Evolutionary conservation across 1,140 invertebrate genomes (phyloP).

Genomic region (Pogonomyrmex californicus): DNA sequence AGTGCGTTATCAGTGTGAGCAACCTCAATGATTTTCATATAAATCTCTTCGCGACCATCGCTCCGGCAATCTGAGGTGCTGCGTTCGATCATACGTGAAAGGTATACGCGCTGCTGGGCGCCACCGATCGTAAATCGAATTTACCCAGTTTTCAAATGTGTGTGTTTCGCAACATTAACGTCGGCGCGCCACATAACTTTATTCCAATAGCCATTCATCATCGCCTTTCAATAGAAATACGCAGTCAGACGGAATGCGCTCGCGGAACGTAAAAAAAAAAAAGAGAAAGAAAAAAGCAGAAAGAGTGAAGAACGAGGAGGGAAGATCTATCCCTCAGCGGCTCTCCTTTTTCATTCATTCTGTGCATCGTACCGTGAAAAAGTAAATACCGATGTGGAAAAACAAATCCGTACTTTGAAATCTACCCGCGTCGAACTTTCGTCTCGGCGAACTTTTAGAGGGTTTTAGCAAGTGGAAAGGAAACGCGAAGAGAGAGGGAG

Average conservation of each 20-base stretch:
- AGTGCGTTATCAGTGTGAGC: not conserved
- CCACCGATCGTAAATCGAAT: slow-evolving; percentile 79
- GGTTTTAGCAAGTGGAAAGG: slow-evolving; percentile 60
- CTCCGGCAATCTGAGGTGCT: slow-evolving; percentile 48
- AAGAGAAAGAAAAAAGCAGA: not conserved
- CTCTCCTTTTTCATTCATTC: slow-evolving; percentile 75
- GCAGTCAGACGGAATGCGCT: slow-evolving; percentile 79
- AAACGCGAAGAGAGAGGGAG: not conserved
- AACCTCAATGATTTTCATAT: slow-evolving; percentile 37
- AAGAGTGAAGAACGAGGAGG: not conserved
- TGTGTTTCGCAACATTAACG: slow-evolving; percentile 84
- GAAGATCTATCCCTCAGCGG: slow-evolving; percentile 33
- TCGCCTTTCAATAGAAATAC: slow-evolving; percentile 79
- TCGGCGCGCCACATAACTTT: slow-evolving; percentile 83
- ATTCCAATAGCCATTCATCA: slow-evolving; percentile 85
- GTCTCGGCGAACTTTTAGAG: slow-evolving; percentile 72
- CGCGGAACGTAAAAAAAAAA: slow-evolving; percentile 15
- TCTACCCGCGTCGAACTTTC: slow-evolving; percentile 78
- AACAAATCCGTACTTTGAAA: slow-evolving; percentile 84
- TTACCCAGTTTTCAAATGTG: slow-evolving; percentile 79
- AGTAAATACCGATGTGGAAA: slow-evolving; percentile 83
- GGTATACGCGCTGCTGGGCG: slow-evolving; percentile 30
- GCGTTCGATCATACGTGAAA: slow-evolving; percentile 49
- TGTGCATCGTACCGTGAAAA: slow-evolving; percentile 77
- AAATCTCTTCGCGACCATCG: slow-evolving; percentile 48